Percentiles rank a stretch among this genome's conserved stretches.
Evolutionary conservation across 2,888 invertebrate species (phyloP).

Genomic region (Luperina testacea): DNA sequence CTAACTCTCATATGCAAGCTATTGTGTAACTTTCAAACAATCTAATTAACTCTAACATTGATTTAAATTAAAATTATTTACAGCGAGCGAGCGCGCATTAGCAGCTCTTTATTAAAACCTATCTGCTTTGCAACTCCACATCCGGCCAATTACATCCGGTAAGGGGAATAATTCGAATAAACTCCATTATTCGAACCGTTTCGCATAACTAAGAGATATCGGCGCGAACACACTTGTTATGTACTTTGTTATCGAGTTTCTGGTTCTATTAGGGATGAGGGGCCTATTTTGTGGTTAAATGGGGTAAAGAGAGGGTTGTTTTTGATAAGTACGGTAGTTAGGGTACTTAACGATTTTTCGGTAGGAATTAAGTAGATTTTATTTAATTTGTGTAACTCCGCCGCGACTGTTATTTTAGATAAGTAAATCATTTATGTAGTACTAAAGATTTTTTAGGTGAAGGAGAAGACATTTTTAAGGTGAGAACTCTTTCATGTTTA

Average conservation of each 20-base stretch:
- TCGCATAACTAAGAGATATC: slow-evolving; percentile 58
- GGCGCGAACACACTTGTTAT: slow-evolving; percentile 38
- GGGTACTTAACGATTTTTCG: slow-evolving; percentile 18
- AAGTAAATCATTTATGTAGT: neutral
- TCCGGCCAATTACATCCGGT: slow-evolving; percentile 53
- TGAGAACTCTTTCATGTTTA: neutral
- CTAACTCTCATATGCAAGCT: neutral
- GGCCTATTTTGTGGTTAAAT: slow-evolving; percentile 39
- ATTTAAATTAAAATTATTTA: slow-evolving; percentile 49
- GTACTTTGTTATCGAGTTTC: slow-evolving; percentile 50
- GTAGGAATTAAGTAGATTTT: slow-evolving; percentile 28
- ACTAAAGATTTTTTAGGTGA: too few species aligned
- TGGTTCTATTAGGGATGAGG: slow-evolving; percentile 26
- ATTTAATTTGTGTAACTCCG: slow-evolving; percentile 26
- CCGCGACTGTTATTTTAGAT: neutral
- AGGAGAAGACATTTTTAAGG: too few species aligned
- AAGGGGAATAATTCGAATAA: slow-evolving; percentile 43
- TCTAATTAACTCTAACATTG: slow-evolving; percentile 46
- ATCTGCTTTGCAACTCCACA: slow-evolving; percentile 45
- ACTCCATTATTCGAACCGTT: slow-evolving; percentile 51
- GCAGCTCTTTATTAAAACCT: slow-evolving; percentile 42
- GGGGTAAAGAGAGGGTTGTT: slow-evolving; percentile 45
- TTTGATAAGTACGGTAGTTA: slow-evolving; percentile 40
- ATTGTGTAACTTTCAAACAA: slow-evolving; percentile 23
- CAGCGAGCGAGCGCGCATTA: slow-evolving; percentile 37